A percentile compares a stretch with the other conserved stretches of the same genome.
These are phyloP conservation scores for Tetramorium simillimum DNA, from an alignment of 1,140 invertebrate species.

Conservation along the genomic window DNA sequence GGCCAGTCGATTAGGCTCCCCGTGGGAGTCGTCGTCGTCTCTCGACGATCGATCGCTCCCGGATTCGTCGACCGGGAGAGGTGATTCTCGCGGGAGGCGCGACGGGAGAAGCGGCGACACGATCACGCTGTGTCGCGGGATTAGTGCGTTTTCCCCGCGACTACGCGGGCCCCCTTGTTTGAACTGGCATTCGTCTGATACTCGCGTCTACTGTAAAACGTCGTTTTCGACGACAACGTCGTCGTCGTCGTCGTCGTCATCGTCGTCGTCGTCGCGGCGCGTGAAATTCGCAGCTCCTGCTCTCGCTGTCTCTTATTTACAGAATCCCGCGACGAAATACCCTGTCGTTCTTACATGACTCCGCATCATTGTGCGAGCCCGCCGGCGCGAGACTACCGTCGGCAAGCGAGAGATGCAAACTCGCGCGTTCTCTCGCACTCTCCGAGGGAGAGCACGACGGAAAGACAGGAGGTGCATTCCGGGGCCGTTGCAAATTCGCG, in stretches of 20 bases:
- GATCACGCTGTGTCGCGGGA: neutral
- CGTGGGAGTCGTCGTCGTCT: conserved; percentile 15
- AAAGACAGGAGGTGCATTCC: neutral
- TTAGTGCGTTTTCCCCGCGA: conserved; percentile 4
- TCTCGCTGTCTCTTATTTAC: conserved; percentile 44
- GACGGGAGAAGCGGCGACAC: neutral
- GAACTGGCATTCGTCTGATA: conserved; percentile 24
- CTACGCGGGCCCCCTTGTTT: conserved; percentile 40
- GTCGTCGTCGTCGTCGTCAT: neutral
- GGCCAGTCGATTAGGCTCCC: conserved; percentile 15
- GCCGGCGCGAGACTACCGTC: conserved; percentile 36
- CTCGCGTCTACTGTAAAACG: conserved; percentile 17
- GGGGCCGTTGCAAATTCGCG: neutral
- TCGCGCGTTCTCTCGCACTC: neutral
- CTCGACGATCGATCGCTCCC: conserved; percentile 28
- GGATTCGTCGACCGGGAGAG: neutral
- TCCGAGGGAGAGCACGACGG: neutral
- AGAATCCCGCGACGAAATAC: conserved; percentile 34
- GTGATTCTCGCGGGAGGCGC: neutral
- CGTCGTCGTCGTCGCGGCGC: neutral
- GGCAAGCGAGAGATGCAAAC: conserved; percentile 40
- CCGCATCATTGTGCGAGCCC: conserved; percentile 47
- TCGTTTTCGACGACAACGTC: neutral
- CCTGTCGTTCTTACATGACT: conserved; percentile 54
- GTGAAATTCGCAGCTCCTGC: conserved; percentile 14